phyloP scores from a whole-genome alignment of 2,113 vertebrate genomes.

The Lophura nycthemera region DNA sequence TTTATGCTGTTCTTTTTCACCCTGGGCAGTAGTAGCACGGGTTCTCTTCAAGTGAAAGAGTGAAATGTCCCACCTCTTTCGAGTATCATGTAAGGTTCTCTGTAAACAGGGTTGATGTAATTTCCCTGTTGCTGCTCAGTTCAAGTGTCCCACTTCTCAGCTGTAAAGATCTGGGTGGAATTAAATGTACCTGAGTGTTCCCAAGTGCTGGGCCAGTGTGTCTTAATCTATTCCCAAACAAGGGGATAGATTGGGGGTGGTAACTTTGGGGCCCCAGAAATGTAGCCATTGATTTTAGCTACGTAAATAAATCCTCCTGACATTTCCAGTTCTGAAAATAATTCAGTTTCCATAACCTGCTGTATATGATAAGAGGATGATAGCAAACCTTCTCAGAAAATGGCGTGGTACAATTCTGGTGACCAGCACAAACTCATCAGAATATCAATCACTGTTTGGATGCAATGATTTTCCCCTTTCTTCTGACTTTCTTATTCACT shows the following conservation, averaged over 20 bases:
- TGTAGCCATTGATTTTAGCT: neutral
- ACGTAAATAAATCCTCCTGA: conserved; percentile 12
- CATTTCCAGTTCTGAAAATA: conserved; percentile 29
- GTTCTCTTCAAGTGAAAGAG: neutral
- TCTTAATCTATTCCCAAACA: neutral
- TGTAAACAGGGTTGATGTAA: neutral
- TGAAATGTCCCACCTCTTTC: neutral
- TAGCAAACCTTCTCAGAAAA: neutral
- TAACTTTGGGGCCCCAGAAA: neutral
- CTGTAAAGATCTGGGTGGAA: neutral
- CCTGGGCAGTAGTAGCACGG: neutral
- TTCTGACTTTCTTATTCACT: neutral
- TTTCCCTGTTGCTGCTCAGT: neutral
- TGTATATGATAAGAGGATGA: conserved; percentile 5
- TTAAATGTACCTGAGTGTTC: neutral
- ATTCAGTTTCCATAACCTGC: neutral
- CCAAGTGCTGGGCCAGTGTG: neutral
- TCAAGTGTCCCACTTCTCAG: neutral
- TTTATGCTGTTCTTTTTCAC: neutral
- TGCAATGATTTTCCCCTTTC: neutral
- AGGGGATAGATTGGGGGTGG: neutral
- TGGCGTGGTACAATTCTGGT: neutral
- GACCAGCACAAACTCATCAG: conserved; percentile 38
- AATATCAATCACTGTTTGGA: neutral
- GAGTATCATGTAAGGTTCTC: neutral